Base-by-base conservation (phyloP, 2,797 vertebrate species). In the Harpagifer antarcticus region DNA sequence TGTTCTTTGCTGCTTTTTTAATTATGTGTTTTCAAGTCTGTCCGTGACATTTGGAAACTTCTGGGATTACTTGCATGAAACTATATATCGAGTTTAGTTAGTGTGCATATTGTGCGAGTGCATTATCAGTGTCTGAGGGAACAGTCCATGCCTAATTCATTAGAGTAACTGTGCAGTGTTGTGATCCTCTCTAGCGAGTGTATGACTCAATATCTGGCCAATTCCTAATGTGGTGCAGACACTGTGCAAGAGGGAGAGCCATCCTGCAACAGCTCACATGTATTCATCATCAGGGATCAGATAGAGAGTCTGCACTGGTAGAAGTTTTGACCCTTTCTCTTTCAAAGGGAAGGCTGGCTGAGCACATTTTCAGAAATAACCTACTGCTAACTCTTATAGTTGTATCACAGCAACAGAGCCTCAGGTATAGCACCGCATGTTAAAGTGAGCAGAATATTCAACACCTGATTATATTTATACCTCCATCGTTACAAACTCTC, bases 41-140 rank as follows among this genome's bases (percentile, higher is more conserved):
- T 78, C 68, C 2, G 17, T 82, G 83, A 76, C 84, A 83, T 88
- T 87, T 74, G 54, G 37, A 81, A 76, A 74, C 37, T 74, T 66
- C 47, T 27, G 7, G 54, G 58, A 74, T 72, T 57, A 57, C 56
- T 76, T 50, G 43, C 40, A 52, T 56, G 58, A 43, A 78, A 40
- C 44, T 65, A 10, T 19, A 71, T 19, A 15, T 62, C 0, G 3
- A 42, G 27, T 54, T 68, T 9, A 13, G 52, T 4, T 33, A 37
- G 33, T 8, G 17, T 48, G 54, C 9, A 16, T 17, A 0, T 37
- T 37, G 33, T 9, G 9, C 14, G 20, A n/a, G 53, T 8, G 17
- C 19, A 15, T 37, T 10, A 14, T 19, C 48, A 47, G 17, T 47
- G 63, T n/a, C 5, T 37, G 33, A 14, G 58, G 7, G 55, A 43